Evolutionary conservation across 2,113 vertebrate species (phyloP).

Genomic region (Andinoacara biseriatus): DNA sequence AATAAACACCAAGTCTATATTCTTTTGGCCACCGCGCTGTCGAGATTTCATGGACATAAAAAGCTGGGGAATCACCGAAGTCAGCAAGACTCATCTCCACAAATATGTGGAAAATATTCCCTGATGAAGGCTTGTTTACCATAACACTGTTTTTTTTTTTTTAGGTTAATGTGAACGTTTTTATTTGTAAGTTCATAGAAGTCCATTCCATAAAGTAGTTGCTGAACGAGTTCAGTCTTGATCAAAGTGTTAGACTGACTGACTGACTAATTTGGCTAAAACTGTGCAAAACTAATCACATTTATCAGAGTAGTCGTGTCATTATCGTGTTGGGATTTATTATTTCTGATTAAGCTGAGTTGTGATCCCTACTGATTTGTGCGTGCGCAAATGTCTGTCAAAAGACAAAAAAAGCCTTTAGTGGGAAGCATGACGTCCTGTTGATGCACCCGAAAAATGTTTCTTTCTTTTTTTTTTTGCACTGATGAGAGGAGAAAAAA

Average conservation of each 20-base stretch:
- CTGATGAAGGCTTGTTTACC: background rate
- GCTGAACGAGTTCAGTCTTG: background rate
- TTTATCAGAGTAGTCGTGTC: background rate
- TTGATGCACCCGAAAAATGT: background rate
- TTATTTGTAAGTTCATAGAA: rapidly evolving
- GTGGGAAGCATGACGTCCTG: background rate
- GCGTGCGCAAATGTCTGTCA: background rate
- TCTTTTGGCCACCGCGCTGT: too few relatives aligned
- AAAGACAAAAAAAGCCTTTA: background rate
- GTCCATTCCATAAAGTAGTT: background rate
- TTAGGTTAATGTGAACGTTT: background rate
- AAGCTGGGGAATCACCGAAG: background rate
- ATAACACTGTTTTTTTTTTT: background rate
- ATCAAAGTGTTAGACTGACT: background rate
- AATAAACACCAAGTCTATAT: background rate
- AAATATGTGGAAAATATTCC: background rate
- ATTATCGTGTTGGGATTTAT: background rate
- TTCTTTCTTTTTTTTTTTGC: background rate
- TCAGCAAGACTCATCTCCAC: background rate
- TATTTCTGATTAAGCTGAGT: background rate
- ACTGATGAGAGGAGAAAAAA: background rate
- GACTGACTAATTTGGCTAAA: background rate
- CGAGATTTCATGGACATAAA: background rate
- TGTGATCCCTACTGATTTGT: background rate
- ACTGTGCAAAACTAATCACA: background rate